Evolutionary conservation across 2,113 vertebrate genomes (phyloP), one percentile per base, ranked within the genome.

Genomic region (Pterocles burchelli): DNA sequence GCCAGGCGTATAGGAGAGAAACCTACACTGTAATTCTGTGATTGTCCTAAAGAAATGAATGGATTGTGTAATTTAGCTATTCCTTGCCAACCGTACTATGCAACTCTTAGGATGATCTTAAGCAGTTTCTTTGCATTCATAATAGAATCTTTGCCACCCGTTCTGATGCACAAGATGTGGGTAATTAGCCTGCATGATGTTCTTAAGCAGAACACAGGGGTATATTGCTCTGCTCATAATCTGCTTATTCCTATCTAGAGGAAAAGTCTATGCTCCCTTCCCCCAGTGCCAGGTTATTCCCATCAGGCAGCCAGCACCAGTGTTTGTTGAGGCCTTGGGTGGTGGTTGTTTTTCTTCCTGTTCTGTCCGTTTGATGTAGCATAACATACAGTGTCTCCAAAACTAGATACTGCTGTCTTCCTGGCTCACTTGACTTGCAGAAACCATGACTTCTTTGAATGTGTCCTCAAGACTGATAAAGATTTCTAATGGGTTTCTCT

Each of bases 281-380:
- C 61, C 68, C 66, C 41, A 11, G 14, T 76, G 66, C 28, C 48
- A 78, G 29, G 17, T 55, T 68, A 46, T 34, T 90, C 88, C 70
- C 22, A 46, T 73, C 67, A 91, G 63, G 67, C 68, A 88, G 41
- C 46, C 72, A 83, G 59, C 33, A 55, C 26, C 29, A 80, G 54
- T 72, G 26, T 83, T 85, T 88, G 48, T 20, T 58, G 82, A 89
- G 66, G 59, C 73, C 75, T 63, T 78, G 79, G 31, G 54, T 92
- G 61, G 63, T 61, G 85, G 66, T 74, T 70, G 36, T 74, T 91
- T 86, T 89, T 89, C 57, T 78, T 93, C 78, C 67, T 95, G 59
- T 90, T 91, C 72, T 73, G 17, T 78, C 18, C 80, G 29, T 51
- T 82, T 91, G 71, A 77, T 77, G 74, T 52, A 66, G 36, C 17